phyloP scores from a whole-genome alignment of 2,113 vertebrate species.

The Asarcornis scutulata region DNA sequence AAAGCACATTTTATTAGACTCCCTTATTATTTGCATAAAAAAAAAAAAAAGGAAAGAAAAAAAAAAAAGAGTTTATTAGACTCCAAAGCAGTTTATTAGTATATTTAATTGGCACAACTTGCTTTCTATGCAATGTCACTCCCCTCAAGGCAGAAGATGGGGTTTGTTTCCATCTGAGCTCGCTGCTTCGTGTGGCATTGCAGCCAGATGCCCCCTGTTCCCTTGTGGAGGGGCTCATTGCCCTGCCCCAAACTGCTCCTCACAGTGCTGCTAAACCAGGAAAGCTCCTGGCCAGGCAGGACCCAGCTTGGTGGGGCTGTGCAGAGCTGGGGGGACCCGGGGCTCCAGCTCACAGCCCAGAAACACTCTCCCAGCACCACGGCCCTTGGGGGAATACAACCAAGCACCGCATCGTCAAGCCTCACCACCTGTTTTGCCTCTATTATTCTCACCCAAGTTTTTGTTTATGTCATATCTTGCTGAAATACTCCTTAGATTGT shows the following conservation, averaged over 20 bases:
- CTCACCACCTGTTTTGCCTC: not conserved
- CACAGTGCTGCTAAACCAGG: not conserved
- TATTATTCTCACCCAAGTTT: not conserved
- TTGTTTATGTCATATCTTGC: not conserved
- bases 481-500: not conserved
- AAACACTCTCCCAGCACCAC: not conserved
- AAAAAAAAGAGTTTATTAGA: not conserved
- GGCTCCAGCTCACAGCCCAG: not conserved
- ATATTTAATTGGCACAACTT: constrained; percentile 55
- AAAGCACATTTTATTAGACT: constrained; percentile 25
- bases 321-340: not conserved
- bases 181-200: accelerated
- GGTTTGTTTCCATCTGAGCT: not conserved
- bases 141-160: not conserved
- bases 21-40: constrained; percentile 54
- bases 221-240: not conserved
- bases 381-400: accelerated
- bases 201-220: not conserved
- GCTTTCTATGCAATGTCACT: not conserved
- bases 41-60: constrained; percentile 41
- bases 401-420: not conserved
- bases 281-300: not conserved
- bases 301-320: accelerated
- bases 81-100: not conserved
- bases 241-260: not conserved